Percentiles rank a stretch among this genome's conserved stretches.
These are phyloP conservation scores for Cephus rjabovi DNA, from an alignment of 2,888 invertebrate species.

Conservation along the genomic window DNA sequence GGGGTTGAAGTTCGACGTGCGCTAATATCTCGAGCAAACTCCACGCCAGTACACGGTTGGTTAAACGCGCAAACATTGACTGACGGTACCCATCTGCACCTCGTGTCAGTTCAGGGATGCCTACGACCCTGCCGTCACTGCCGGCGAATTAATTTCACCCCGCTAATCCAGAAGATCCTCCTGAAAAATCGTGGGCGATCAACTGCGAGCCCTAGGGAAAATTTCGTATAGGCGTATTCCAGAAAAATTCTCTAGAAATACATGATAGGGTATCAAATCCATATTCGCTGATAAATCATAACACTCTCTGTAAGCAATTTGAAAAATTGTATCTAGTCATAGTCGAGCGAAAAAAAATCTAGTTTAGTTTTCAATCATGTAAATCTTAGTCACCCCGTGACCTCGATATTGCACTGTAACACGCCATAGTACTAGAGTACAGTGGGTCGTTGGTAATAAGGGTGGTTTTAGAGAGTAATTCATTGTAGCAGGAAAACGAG, in stretches of 20 bases:
- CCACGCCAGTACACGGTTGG: slow-evolving; percentile 50
- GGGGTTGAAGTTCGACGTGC: slow-evolving; percentile 46
- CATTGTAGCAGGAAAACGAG: not conserved
- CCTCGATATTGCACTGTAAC: not conserved
- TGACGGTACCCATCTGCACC: slow-evolving; percentile 43
- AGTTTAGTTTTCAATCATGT: not conserved
- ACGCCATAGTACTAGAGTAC: not conserved
- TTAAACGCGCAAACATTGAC: slow-evolving; percentile 61
- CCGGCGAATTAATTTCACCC: slow-evolving; percentile 1
- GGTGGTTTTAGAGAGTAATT: not conserved
- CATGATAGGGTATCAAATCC: no score
- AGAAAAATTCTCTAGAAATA: not conserved
- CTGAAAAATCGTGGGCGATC: not conserved
- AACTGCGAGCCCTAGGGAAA: not conserved
- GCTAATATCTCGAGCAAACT: slow-evolving; percentile 55
- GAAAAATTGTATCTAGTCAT: not conserved
- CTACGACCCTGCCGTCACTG: not conserved
- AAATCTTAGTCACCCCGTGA: not conserved
- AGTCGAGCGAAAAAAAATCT: not conserved
- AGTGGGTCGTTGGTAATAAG: not conserved
- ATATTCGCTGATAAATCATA: not conserved
- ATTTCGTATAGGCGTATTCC: not conserved
- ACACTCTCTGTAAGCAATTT: not conserved
- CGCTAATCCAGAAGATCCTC: not conserved
- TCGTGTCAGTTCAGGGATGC: slow-evolving; percentile 32